Evolutionary conservation across 2,888 invertebrate genomes (phyloP).

Genomic region (Sinodicranocentrus sp.): DNA sequence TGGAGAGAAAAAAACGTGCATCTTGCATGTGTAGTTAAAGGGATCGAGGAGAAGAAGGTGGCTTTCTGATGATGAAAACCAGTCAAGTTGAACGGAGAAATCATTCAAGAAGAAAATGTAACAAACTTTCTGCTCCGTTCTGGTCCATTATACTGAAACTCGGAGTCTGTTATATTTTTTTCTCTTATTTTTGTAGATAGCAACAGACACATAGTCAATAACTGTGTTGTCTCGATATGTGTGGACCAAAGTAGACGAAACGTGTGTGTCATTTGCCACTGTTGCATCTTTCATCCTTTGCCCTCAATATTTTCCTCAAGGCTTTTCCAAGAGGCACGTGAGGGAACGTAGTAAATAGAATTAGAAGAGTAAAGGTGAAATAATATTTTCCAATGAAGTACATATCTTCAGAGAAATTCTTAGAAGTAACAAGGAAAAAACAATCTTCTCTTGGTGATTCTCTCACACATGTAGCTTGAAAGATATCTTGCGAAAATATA

Average conservation of each 20-base stretch:
- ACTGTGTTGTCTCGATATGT: no score
- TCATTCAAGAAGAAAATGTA: constrained; percentile 72
- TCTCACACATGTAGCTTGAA: no score
- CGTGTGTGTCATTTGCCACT: background rate
- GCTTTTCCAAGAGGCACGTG: background rate
- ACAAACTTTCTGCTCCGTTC: constrained; percentile 69
- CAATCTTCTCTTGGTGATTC: no score
- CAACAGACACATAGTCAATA: constrained; percentile 55
- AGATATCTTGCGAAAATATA: no score
- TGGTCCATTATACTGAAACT: constrained; percentile 62
- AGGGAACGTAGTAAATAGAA: no score
- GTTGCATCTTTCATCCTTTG: constrained; percentile 18
- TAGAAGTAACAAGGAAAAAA: no score
- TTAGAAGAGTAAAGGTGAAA: no score
- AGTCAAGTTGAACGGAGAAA: constrained; percentile 69
- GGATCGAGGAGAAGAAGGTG: constrained; percentile 41
- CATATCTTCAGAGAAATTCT: no score
- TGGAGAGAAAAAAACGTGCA: constrained; percentile 32
- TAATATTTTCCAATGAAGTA: no score
- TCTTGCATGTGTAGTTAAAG: constrained; percentile 32
- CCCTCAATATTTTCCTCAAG: background rate
- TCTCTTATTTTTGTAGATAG: constrained; percentile 27
- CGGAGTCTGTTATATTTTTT: constrained; percentile 16
- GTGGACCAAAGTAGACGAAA: no score
- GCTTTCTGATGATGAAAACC: constrained; percentile 64